Evolutionary conservation across 2,888 invertebrate species (phyloP), one percentile per base, ranked within the genome.

Genomic region (Helleia helle): DNA sequence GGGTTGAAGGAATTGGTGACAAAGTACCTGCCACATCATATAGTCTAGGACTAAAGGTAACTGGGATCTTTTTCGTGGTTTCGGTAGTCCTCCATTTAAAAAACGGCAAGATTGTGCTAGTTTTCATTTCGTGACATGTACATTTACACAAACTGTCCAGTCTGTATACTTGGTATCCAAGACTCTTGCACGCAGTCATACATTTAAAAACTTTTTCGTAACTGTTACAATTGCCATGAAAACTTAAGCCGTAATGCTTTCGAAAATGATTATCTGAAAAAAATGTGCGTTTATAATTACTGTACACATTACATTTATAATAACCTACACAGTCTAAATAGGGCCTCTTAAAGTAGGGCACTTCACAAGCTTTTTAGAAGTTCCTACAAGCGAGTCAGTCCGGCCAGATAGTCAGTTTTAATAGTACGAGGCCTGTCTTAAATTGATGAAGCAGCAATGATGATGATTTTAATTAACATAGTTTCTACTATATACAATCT

Each of bases 61-160:
- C 54, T 1, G 67, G 69, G 2, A 58, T 4, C 11, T 42, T 47
- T 27, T 46, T 60, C 0, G 67, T 68, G 1, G 71, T 73, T 2
- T 74, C 70, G 43, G 68, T 79, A 11, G 79, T 76, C 24, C 52
- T 54, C 71, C 70, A 74, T 49, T 62, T 64, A 43, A 71, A 76
- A 48, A 59, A 74, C 5, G 76, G 76, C 22, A 76, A 43, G 36
- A 65, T 42, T 4, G 66, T 63, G 1, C 65, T 59, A 0, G 66
- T 70, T 45, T 66, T 73, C 53, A 72, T 56, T 22, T 64, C 66
- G 38, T 71, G 70, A 40, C 81, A 81, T 5, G 58, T 62, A 48
- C 81, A 81, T 51, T 58, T 65, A 47, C 81, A 81, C 1, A 43
- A 42, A 5, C 15, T 42, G 43, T 66, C 52, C 44, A 79, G 43